A percentile compares a stretch with the other conserved stretches of the same genome.
Evolutionary conservation across 1,140 invertebrate species (phyloP).

Genomic region (Schlechtendalia chinensis): DNA sequence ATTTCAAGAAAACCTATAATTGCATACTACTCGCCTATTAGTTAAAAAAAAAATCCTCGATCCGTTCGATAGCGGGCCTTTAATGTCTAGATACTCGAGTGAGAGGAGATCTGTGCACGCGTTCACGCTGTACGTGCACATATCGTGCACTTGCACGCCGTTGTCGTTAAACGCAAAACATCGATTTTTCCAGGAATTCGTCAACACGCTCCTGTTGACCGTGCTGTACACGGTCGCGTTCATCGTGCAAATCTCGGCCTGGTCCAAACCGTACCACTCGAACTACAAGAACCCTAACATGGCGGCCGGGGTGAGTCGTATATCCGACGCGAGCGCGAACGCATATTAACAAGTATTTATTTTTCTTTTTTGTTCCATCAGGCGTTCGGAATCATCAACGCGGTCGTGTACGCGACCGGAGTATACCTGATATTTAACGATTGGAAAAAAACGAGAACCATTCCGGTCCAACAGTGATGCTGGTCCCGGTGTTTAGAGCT

Average conservation of each 20-base stretch:
- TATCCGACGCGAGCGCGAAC: too few species aligned
- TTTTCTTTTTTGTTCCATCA: constrained; percentile 53
- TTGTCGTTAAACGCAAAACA: not conserved
- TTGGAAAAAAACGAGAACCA: constrained; percentile 61
- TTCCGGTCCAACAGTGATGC: not conserved
- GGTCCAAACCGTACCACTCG: constrained; percentile 57
- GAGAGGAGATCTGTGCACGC: too few species aligned
- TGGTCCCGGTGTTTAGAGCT: too few species aligned
- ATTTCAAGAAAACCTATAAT: too few species aligned
- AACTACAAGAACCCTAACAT: constrained; percentile 63
- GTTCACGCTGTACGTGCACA: too few species aligned
- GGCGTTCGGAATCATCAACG: constrained; percentile 80
- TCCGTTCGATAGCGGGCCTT: too few species aligned
- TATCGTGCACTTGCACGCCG: too few species aligned
- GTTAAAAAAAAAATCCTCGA: too few species aligned
- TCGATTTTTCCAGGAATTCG: constrained; percentile 67
- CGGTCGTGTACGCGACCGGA: constrained; percentile 72
- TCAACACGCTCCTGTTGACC: constrained; percentile 70
- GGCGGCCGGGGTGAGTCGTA: constrained; percentile 68
- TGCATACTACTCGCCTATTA: too few species aligned
- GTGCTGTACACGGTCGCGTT: constrained; percentile 76
- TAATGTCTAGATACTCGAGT: too few species aligned
- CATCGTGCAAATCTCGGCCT: constrained; percentile 70
- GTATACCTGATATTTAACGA: constrained; percentile 74
- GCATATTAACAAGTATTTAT: not conserved